Evolutionary conservation across 2,113 vertebrate species (phyloP).

Genomic region (Pitta sordida): DNA sequence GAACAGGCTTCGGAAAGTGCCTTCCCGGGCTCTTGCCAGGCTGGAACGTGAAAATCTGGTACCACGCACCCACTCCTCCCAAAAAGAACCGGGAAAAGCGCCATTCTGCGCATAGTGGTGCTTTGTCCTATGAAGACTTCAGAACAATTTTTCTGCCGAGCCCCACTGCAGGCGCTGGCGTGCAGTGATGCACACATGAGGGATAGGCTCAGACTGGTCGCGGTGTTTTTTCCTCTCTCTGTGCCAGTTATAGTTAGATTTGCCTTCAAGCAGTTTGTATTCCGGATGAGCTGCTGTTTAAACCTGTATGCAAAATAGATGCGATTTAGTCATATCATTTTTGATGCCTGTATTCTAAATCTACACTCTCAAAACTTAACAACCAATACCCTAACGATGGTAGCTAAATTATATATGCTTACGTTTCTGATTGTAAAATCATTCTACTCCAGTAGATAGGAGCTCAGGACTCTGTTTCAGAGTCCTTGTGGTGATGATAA

Average conservation of each 20-base stretch:
- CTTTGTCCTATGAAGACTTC: not conserved
- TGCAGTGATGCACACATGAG: not conserved
- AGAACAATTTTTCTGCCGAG: not conserved
- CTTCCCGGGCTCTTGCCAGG: not conserved
- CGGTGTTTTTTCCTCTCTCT: accelerated
- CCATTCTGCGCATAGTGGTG: not conserved
- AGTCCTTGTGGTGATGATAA: accelerated
- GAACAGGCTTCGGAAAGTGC: not conserved
- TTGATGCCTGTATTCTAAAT: not conserved
- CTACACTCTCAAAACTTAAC: not conserved
- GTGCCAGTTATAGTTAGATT: not conserved
- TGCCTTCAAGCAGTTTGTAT: conserved; percentile 16
- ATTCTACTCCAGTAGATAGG: too few species aligned
- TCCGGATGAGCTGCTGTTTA: not conserved
- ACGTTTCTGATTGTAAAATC: not conserved
- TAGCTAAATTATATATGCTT: not conserved
- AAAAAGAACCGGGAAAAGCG: not conserved
- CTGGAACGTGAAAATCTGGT: not conserved
- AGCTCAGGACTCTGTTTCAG: not conserved
- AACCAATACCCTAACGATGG: not conserved
- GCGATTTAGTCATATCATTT: not conserved
- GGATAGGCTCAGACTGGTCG: not conserved
- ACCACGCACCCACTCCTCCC: accelerated
- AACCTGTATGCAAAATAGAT: not conserved
- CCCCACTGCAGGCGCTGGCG: accelerated